Conservation (phyloP, 2,797 vertebrate species). For the Rhinogobio ventralis region DNA sequence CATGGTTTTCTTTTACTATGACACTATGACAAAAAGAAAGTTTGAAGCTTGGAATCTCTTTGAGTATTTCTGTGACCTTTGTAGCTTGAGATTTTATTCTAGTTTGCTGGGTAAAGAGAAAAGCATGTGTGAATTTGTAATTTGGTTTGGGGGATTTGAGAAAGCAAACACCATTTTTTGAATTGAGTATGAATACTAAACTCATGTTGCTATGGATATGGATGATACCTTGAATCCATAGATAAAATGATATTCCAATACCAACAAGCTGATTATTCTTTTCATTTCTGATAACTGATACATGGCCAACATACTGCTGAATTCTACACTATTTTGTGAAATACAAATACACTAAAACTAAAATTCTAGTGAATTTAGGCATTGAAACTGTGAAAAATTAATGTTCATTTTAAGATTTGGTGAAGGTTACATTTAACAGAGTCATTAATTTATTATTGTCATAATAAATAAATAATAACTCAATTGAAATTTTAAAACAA, state of each 20-base stretch:
- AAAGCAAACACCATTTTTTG: neutral
- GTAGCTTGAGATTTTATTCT: slow-evolving; percentile 4
- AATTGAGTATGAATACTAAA: too few species aligned
- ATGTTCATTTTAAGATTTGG: neutral
- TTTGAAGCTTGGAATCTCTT: neutral
- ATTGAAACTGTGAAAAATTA: neutral
- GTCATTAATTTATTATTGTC: neutral
- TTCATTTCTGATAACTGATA: neutral
- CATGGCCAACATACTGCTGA: neutral
- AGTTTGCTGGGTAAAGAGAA: slow-evolving; percentile 7
- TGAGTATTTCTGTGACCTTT: neutral
- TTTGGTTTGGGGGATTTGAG: neutral
- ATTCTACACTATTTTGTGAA: neutral
- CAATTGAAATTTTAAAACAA: too few species aligned
- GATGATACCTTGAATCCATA: neutral
- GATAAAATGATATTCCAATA: neutral
- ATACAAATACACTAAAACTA: neutral
- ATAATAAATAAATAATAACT: too few species aligned
- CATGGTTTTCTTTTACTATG: slow-evolving; percentile 13
- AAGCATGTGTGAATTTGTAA: neutral
- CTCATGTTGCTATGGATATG: too few species aligned
- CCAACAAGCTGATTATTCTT: too few species aligned
- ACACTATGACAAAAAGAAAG: slow-evolving; percentile 4
- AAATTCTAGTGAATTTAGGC: neutral
- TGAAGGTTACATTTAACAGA: neutral